Percentiles rank a stretch among this genome's conserved stretches.
These are phyloP conservation scores for Bolborhynchus lineola DNA, from an alignment of 2,113 vertebrate genomes.

Conservation along the genomic window DNA sequence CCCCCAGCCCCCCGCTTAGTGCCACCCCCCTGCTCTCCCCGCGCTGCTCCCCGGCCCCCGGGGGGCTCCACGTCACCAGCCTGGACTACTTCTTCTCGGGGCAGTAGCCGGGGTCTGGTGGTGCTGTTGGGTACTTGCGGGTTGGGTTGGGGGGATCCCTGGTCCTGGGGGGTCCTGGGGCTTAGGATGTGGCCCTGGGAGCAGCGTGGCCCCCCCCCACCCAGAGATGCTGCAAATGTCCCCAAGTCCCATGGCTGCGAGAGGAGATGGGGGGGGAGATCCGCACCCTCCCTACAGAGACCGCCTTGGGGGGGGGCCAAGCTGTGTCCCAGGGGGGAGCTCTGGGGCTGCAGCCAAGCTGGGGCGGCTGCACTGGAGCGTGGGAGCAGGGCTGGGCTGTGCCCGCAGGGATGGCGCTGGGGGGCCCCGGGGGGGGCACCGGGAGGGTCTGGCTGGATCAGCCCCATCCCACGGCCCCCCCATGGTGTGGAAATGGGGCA, in stretches of 20 bases:
- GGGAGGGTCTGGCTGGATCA: background rate
- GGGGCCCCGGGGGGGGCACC: too few relatives aligned
- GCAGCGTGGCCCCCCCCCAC: background rate
- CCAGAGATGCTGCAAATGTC: rapidly evolving
- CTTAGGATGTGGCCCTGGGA: background rate
- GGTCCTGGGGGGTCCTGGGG: too few relatives aligned
- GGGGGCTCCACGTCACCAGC: background rate
- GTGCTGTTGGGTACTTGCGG: background rate
- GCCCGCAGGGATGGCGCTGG: background rate
- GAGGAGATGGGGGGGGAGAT: background rate
- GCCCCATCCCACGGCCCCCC: background rate
- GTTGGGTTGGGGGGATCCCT: too few relatives aligned
- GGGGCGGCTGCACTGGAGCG: background rate
- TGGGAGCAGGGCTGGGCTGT: background rate
- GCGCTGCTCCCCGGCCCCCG: background rate
- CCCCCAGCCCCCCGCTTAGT: background rate
- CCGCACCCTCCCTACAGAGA: background rate
- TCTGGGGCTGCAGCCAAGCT: background rate
- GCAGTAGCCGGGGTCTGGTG: background rate
- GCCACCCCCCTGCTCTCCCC: background rate
- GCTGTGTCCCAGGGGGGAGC: background rate
- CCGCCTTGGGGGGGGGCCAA: too few relatives aligned
- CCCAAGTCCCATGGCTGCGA: background rate
- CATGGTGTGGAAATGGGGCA: background rate
- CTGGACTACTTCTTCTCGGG: slow-evolving; percentile 13